Evolutionary conservation across 2,797 vertebrate species (phyloP), one percentile per base, ranked within the genome.

Genomic region (Neostethus bicornis): DNA sequence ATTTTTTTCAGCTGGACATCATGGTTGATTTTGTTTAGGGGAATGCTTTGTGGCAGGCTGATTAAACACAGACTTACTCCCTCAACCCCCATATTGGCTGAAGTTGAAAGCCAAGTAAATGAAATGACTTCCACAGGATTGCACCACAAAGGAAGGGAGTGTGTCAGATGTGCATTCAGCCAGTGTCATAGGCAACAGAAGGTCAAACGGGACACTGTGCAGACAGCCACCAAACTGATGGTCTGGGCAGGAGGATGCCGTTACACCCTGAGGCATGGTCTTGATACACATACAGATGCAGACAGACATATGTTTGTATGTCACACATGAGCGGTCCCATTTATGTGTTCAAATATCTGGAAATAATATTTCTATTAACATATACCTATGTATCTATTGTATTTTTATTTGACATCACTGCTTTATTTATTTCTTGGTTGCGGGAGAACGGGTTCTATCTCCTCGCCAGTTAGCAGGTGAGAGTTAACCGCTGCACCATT

Each of bases 111-210:
- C 78, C 85, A 74, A 81, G 81, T 86, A 88, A 89, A 89, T 89
- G 83, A 88, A 90, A 90, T 90, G 85, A 89, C 87, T 90, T 90
- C 87, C 87, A 87, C 85, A 80, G 89, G 86, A 86, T 87, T 89
- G 87, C 86, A 86, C 85, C 87, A 89, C 87, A 90, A 89, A 89
- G 79, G 81, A 84, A 77, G 70, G 61, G 77, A 86, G 84, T 80
- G 86, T 84, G 82, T 89, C 83, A 86, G 84, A 90, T 89, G 87
- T 89, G 85, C 85, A 88, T 90, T 89, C 87, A 87, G 84, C 79
- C 83, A 50, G 69, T 41, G 80, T 73, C 68, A 73, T 56, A 79
- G 80, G 74, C 77, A 69, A 67, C 56, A 10, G 85, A 90, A 90
- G 89, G 89, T 90, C 89, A 88, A 85, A 84, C 32, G 74, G 83